Base-by-base conservation (phyloP, 2,888 invertebrate genomes). In the Thumatha senex region DNA sequence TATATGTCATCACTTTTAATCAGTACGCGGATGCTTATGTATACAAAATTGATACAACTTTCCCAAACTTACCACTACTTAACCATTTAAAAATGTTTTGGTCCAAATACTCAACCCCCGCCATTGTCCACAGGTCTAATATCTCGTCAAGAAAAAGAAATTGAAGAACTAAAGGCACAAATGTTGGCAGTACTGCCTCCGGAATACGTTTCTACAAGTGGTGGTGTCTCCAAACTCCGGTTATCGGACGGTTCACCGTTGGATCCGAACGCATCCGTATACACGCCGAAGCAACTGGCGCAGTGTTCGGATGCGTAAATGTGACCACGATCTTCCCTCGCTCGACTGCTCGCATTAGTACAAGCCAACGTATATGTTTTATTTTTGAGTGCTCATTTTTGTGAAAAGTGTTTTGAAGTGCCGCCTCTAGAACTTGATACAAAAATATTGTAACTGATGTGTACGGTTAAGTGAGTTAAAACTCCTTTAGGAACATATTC, bases 131-230 rank as follows among this genome's bases (percentile, higher is more conserved):
- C 85, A 98, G 98, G 93, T 89, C 82, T 95, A 73, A 95, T 97
- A 81, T 93, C 95, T 70, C 93, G 94, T 63, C 97, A 97, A 89
- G 98, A 98, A 72, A 96, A 96, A 76, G 98, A 98, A 89, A 95
- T 98, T 67, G 96, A 96, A 69, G 97, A 97, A 80, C 93, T 98
- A 67, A 98, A 98, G 82, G 98, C 98, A 57, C 98, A 98, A 91
- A 95, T 98, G 80, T 91, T 98, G 86, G 98, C 98, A 24, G 96
- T 98, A 60, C 96, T 98, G 96, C 96, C 97, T 44, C 92, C 94
- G 62, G 96, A 96, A 60, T 79, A 72, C 60, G 72, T 82, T 45
- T 56, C 77, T 14, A 62, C 60, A 9, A 58, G 70, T 34, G 62
- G 61, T 12, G 49, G 65, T 4, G 75, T 80, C 47, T 83, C 85